Conservation (phyloP, 2,888 invertebrate genomes). For the Acrobasis suavella region DNA sequence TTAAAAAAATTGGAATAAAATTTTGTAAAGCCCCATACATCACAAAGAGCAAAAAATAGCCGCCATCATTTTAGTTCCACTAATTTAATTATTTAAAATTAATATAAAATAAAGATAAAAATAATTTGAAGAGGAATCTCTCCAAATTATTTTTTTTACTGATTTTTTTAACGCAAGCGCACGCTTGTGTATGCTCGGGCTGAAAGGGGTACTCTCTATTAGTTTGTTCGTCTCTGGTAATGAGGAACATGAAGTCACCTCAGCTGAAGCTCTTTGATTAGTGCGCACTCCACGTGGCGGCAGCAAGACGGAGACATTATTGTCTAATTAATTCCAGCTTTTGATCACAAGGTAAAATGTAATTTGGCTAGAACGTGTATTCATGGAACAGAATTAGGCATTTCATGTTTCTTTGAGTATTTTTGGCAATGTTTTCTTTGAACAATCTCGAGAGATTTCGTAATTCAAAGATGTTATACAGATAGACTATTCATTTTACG, state of each 20-base stretch:
- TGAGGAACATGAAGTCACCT: slow-evolving; percentile 2
- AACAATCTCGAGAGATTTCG: neutral
- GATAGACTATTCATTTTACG: too few relatives aligned
- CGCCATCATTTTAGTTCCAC: too few relatives aligned
- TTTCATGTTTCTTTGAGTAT: neutral
- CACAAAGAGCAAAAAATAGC: too few relatives aligned
- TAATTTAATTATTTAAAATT: too few relatives aligned
- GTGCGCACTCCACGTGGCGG: slow-evolving; percentile 3
- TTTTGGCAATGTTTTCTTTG: neutral
- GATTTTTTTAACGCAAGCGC: too few relatives aligned
- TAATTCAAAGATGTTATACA: too few relatives aligned
- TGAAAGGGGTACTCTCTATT: neutral
- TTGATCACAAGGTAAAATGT: slow-evolving; percentile 6
- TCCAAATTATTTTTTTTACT: too few relatives aligned
- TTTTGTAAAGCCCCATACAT: too few relatives aligned
- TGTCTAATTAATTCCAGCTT: slow-evolving; percentile 8
- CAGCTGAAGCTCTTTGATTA: slow-evolving; percentile 12
- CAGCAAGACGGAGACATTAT: neutral
- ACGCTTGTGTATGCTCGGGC: too few relatives aligned
- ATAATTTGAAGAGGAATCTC: too few relatives aligned
- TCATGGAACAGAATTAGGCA: neutral
- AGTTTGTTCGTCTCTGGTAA: neutral
- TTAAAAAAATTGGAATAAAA: too few relatives aligned
- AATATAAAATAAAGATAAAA: too few relatives aligned
- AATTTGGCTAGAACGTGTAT: neutral